A percentile compares a stretch with the other conserved stretches of the same genome.
Evolutionary conservation across 2,113 vertebrate genomes (phyloP).

Genomic region (Aphelocoma coerulescens): DNA sequence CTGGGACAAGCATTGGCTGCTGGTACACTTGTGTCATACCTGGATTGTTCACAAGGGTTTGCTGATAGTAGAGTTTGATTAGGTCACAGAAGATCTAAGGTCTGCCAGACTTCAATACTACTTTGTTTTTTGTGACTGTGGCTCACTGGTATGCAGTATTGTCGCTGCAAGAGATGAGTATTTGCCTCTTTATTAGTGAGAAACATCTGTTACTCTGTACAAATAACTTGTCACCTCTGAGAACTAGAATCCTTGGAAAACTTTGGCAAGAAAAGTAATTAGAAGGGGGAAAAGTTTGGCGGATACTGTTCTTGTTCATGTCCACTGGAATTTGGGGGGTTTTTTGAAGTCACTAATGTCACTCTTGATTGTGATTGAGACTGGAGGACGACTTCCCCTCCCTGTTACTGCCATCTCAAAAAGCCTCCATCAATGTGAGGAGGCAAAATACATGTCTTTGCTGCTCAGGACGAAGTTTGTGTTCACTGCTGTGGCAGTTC

Average conservation of each 20-base stretch:
- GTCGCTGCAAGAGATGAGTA: background rate
- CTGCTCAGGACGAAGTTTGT: background rate
- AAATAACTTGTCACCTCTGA: background rate
- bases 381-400: background rate
- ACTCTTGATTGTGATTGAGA: background rate
- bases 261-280: background rate
- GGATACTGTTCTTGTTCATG: background rate
- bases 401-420: background rate
- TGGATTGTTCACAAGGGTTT: background rate
- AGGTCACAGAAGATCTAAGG: background rate
- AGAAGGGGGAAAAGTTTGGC: background rate
- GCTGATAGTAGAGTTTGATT: background rate
- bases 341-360: background rate
- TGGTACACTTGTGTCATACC: background rate
- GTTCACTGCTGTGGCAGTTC: background rate
- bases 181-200: background rate
- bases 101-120: background rate
- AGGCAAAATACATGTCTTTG: rapidly evolving
- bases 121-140: background rate
- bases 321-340: background rate
- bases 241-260: background rate
- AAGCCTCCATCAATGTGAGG: background rate
- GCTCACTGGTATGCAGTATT: background rate
- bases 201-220: background rate
- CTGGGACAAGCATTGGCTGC: background rate